phyloP scores from a whole-genome alignment of 2,797 vertebrate genomes.

The Nyctibius grandis region DNA sequence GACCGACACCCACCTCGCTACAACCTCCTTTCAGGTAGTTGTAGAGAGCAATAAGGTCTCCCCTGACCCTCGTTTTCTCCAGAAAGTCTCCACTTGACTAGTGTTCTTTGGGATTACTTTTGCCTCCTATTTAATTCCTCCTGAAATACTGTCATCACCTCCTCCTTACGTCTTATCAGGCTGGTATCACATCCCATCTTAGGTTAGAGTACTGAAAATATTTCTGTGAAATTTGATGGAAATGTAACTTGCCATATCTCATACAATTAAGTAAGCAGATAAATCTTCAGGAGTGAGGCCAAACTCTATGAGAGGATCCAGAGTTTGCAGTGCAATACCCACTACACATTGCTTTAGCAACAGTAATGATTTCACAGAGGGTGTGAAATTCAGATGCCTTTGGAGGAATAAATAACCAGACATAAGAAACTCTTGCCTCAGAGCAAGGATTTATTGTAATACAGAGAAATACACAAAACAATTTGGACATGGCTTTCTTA shows the following conservation, averaged over 20 bases:
- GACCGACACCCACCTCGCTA: too few relatives aligned
- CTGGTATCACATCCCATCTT: neutral
- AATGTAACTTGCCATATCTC: neutral
- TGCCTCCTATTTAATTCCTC: neutral
- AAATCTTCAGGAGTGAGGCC: neutral
- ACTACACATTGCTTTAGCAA: neutral
- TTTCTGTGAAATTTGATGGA: neutral
- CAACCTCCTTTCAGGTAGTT: too few relatives aligned
- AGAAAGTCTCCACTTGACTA: too few relatives aligned
- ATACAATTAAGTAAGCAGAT: neutral
- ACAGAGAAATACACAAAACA: neutral
- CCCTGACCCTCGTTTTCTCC: too few relatives aligned
- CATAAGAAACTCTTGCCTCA: neutral
- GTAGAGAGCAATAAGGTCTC: too few relatives aligned
- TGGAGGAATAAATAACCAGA: neutral
- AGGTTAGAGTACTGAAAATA: neutral
- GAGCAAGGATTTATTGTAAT: neutral
- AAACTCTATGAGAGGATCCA: neutral
- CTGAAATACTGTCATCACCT: neutral
- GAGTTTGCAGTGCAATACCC: neutral
- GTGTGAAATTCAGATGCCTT: neutral
- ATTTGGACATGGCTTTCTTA: neutral
- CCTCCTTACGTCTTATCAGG: neutral
- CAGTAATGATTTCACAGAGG: neutral
- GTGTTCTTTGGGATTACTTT: neutral